Base-by-base conservation (phyloP, 2,797 vertebrate genomes). In the Sebastes melanostomus region DNA sequence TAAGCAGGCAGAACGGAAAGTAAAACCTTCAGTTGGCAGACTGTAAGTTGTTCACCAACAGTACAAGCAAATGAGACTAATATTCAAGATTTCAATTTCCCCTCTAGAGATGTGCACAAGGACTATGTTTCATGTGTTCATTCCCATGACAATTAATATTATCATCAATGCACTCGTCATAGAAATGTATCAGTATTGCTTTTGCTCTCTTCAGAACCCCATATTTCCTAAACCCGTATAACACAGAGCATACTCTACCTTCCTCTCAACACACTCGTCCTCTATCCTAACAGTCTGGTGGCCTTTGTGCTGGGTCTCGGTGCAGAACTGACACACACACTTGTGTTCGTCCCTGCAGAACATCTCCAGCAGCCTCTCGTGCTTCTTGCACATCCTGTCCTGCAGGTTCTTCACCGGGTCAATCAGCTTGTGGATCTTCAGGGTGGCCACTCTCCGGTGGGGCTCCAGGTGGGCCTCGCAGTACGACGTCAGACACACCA, bases 401-500 rank as follows among this genome's bases (percentile, higher is more conserved):
- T 89, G 90, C 77, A 93, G 88, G 72, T 94, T 67, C 46, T 50
- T 46, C 60, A 77, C 86, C 0, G 94, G 94, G 4, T 88, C 78
- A 0, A 93, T 91, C 59, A 95, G 84, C 81, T 75, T 88, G 88
- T 95, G 95, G 46, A 88, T 16, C 85, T 59, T 83, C 75, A 95
- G 61, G 20, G 89, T 80, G 61, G 80, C 42, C 4, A 92, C 92
- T 1, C 81, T 85, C 32, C 18, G 71, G 68, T 94, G 94, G 2
- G 92, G 90, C 81, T 88, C 90, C 85, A 95, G 82, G 86, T 95
- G 94, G 42, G 30, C 46, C 0, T 87, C 27, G 4, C 94, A 95
- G 89, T 94, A 95, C 0, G 92, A 94, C 8, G 89, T 90, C 83
- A 92, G 84, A 34, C 93, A 95, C 71, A 88, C 92, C 83, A 95